A percentile compares a stretch with the other conserved stretches of the same genome.
These are phyloP conservation scores for Papilio machaon DNA, from an alignment of 1,140 invertebrate genomes.

Conservation along the genomic window DNA sequence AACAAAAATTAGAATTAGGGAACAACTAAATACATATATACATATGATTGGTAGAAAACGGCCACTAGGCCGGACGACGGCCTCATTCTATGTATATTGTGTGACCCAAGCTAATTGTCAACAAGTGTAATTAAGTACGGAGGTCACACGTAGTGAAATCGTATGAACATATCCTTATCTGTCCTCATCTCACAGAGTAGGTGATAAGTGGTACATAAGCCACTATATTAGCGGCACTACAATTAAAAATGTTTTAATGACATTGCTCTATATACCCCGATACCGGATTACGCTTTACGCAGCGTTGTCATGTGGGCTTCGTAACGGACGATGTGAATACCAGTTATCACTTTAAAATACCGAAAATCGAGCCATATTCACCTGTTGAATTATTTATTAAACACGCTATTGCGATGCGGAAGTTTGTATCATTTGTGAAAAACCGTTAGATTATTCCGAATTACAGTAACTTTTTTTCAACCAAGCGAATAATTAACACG, in stretches of 20 bases:
- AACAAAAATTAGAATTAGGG: no score
- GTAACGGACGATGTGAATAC: conserved; percentile 26
- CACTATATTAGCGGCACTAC: conserved; percentile 5
- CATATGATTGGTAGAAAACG: background rate
- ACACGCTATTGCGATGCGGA: conserved; percentile 10
- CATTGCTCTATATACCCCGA: conserved; percentile 5
- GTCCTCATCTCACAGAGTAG: conserved; percentile 36
- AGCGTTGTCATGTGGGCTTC: conserved; percentile 27
- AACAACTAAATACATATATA: background rate
- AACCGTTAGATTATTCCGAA: background rate
- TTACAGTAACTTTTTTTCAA: background rate
- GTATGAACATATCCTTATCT: conserved; percentile 33
- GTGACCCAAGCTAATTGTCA: conserved; percentile 18
- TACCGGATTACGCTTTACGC: background rate
- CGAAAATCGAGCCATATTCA: conserved; percentile 26
- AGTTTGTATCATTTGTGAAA: background rate
- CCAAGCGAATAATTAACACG: background rate
- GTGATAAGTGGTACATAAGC: conserved; percentile 16
- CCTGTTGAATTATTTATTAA: conserved; percentile 31
- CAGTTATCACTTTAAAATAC: conserved; percentile 8
- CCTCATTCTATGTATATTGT: background rate
- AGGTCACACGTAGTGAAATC: conserved; percentile 31
- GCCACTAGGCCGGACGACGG: background rate
- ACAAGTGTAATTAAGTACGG: conserved; percentile 19
- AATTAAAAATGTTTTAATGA: conserved; percentile 37